phyloP scores from a whole-genome alignment of 2,113 vertebrate species.

The Osmerus eperlanus region DNA sequence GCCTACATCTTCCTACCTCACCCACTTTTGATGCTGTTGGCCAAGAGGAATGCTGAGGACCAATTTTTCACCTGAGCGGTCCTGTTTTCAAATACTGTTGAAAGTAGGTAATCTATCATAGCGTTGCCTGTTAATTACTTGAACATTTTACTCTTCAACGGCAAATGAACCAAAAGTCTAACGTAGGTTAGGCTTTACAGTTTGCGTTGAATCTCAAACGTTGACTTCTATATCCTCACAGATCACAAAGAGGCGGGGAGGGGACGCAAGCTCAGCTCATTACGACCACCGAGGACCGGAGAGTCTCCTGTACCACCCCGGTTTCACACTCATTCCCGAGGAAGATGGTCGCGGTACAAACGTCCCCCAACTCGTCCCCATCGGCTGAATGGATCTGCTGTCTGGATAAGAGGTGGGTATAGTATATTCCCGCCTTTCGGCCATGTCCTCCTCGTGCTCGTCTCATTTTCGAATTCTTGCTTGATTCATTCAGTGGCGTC shows the following conservation, averaged over 20 bases:
- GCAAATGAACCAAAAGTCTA: no score
- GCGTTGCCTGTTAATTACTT: no score
- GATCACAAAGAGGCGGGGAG: constrained; percentile 27
- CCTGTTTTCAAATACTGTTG: no score
- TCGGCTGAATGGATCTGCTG: constrained; percentile 92
- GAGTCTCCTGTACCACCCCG: constrained; percentile 44
- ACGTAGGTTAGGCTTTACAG: no score
- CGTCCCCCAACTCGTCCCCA: constrained; percentile 77
- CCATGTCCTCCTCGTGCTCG: constrained; percentile 22
- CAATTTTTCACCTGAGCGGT: no score
- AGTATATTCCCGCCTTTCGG: neutral
- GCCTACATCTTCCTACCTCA: no score
- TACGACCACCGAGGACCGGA: constrained; percentile 59
- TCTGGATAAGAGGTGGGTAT: constrained; percentile 90
- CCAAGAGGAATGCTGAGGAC: no score
- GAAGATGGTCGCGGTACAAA: constrained; percentile 92
- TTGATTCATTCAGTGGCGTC: constrained; percentile 45
- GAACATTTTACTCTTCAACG: no score
- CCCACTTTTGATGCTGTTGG: no score
- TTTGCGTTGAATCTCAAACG: neutral
- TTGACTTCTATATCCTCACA: neutral
- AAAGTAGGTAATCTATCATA: no score
- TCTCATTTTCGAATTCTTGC: constrained; percentile 5
- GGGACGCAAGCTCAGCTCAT: constrained; percentile 55
- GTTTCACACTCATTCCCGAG: constrained; percentile 44